Base-by-base conservation (phyloP, 2,113 vertebrate genomes). In the Desmodus rotundus region DNA sequence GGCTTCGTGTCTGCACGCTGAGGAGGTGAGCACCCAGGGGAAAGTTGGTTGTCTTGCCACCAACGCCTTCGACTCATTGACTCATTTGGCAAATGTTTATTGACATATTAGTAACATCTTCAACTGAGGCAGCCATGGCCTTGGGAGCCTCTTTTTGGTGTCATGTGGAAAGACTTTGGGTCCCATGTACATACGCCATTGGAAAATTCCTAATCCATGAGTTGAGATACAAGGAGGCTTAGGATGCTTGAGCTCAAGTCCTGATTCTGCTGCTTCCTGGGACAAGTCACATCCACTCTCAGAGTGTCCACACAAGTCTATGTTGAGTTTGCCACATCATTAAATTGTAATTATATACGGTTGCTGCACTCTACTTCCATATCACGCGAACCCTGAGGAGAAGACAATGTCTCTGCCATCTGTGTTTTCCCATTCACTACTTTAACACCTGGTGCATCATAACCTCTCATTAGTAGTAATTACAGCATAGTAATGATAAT, bases 31-130 rank as follows among this genome's bases (percentile, higher is more conserved):
- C 89, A 78, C 9, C 3, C 0, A 86, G 38, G 72, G 80, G 92
- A 93, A 73, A 88, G 67, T 56, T 95, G 89, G 43, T 74, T 33
- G 63, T n/a, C 24, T 26, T 92, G 84, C 92, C 45, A 87, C 58
- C 33, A 38, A 50, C 0, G 24, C 94, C 81, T 95, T 93, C 19
- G 24, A 95, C 81, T 83, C 81, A 82, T 2, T 83, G 87, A 94
- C 77, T 97, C 73, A 88, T 52, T 90, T 50, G 38, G 38, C 63
- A 83, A 76, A 72, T 17, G 83, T 89, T 95, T 95, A 95, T 56
- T 45, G 90, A 86, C 73, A 74, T 2, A 8, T 68, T 70, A 93
- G 87, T 80, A 38, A 87, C 63, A 76, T 74, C 50, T 78, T 95
- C 28, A 72, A 41, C 70, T 82, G 26, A 81, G 76, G 86, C 72